These are phyloP conservation scores for Norana najaformis DNA, from an alignment of 2,888 invertebrate species.

Conservation along the genomic window DNA sequence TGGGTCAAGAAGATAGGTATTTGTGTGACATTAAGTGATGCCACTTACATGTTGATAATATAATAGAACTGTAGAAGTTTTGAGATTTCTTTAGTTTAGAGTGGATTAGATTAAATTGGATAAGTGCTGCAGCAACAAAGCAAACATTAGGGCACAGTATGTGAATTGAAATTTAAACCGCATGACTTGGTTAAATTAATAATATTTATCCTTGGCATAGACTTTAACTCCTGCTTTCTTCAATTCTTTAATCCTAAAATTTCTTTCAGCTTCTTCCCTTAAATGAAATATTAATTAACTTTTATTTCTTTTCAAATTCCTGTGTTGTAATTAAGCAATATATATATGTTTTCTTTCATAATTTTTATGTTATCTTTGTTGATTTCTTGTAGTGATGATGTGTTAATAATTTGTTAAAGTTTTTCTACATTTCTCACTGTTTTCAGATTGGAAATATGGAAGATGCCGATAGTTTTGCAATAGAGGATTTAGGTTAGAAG, in stretches of 20 bases:
- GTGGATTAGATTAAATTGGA: too few relatives aligned
- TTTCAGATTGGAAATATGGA: not conserved
- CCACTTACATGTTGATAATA: too few relatives aligned
- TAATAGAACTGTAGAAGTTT: too few relatives aligned
- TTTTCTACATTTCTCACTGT: not conserved
- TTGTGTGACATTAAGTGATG: too few relatives aligned
- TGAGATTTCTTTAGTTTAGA: too few relatives aligned
- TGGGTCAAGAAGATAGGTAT: too few relatives aligned
- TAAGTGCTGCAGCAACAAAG: too few relatives aligned
- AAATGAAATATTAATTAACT: not conserved
- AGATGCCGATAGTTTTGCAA: not conserved
- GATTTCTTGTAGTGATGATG: not conserved
- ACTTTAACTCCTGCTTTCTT: not conserved
- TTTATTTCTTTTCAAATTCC: not conserved
- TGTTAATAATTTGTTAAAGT: not conserved
- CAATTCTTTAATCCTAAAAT: not conserved
- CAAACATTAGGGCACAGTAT: too few relatives aligned
- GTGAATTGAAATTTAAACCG: too few relatives aligned
- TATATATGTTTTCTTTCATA: not conserved
- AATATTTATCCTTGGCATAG: too few relatives aligned
- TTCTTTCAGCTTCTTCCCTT: not conserved
- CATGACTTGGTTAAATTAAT: too few relatives aligned
- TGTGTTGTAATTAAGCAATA: not conserved
- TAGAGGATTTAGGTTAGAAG: slow-evolving; percentile 13
- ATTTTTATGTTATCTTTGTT: not conserved